Conservation (phyloP, 2,888 invertebrate genomes). For the Campopleginae sp. region DNA sequence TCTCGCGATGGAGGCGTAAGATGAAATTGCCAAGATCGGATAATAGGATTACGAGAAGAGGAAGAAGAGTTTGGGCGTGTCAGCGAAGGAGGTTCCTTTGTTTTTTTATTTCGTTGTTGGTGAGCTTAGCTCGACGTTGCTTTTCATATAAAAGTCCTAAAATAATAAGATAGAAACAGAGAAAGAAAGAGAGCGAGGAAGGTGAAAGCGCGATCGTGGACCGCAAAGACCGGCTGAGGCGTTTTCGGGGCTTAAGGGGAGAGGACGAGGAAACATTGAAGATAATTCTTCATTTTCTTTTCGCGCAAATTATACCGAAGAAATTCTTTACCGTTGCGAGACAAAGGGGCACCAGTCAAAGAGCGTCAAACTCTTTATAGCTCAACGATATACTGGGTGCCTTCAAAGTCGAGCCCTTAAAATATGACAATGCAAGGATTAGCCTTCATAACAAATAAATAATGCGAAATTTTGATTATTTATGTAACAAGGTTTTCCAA, state of each 20-base stretch:
- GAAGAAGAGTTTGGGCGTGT: slow-evolving; percentile 56
- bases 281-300: slow-evolving; percentile 44
- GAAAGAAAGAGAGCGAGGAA: slow-evolving; percentile 21
- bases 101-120: slow-evolving; percentile 24
- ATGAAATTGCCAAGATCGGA: slow-evolving; percentile 59
- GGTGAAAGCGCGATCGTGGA: slow-evolving; percentile 69
- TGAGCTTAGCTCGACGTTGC: slow-evolving; percentile 41
- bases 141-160: slow-evolving; percentile 10
- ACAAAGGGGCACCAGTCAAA: slow-evolving; percentile 36
- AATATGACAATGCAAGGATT: background rate
- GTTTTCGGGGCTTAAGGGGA: slow-evolving; percentile 27
- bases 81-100: slow-evolving; percentile 3
- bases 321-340: slow-evolving; percentile 58
- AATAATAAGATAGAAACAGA: slow-evolving; percentile 18
- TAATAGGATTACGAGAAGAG: slow-evolving; percentile 62
- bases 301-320: slow-evolving; percentile 55
- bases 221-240: slow-evolving; percentile 65
- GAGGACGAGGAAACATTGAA: slow-evolving; percentile 14
- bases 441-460: background rate
- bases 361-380: slow-evolving; percentile 36
- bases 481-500: background rate
- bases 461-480: background rate
- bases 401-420: background rate
- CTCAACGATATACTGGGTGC: slow-evolving; percentile 20
- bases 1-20: slow-evolving; percentile 14